These are phyloP conservation scores for Pseudomyrmex concolor DNA, from an alignment of 1,140 invertebrate species.

Conservation along the genomic window DNA sequence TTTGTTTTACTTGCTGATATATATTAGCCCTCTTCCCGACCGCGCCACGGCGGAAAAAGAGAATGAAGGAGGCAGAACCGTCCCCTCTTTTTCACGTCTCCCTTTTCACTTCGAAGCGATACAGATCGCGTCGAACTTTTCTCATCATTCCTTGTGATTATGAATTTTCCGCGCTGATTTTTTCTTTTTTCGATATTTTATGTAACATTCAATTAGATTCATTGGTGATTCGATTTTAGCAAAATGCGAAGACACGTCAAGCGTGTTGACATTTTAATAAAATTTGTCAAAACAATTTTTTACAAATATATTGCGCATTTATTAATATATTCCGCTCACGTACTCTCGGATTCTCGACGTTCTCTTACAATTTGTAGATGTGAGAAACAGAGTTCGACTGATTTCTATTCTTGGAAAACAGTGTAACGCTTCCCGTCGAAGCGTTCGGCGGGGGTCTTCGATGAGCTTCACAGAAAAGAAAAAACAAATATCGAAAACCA, in stretches of 20 bases:
- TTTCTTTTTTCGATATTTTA: neutral
- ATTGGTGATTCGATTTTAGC: neutral
- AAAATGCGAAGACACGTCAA: neutral
- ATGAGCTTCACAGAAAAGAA: slow-evolving; percentile 55
- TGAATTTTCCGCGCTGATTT: neutral
- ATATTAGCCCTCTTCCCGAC: slow-evolving; percentile 76
- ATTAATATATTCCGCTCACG: slow-evolving; percentile 47
- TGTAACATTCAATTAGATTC: neutral
- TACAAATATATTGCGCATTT: neutral
- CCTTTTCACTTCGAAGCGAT: slow-evolving; percentile 44
- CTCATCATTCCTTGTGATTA: slow-evolving; percentile 36
- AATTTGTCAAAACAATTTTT: neutral
- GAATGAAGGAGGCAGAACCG: slow-evolving; percentile 47
- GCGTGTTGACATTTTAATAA: too few relatives aligned
- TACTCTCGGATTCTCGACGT: neutral
- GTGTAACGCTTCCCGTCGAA: slow-evolving; percentile 14
- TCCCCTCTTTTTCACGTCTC: slow-evolving; percentile 51
- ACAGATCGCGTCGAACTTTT: slow-evolving; percentile 41
- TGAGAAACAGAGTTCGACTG: slow-evolving; percentile 49
- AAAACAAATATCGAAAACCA: slow-evolving; percentile 83
- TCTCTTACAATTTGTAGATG: neutral
- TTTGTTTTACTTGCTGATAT: slow-evolving; percentile 82
- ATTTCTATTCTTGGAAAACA: slow-evolving; percentile 61
- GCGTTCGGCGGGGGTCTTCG: slow-evolving; percentile 37
- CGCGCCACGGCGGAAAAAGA: slow-evolving; percentile 46